Conservation (phyloP, 2,797 vertebrate genomes). For the Catostomus latipinnis region DNA sequence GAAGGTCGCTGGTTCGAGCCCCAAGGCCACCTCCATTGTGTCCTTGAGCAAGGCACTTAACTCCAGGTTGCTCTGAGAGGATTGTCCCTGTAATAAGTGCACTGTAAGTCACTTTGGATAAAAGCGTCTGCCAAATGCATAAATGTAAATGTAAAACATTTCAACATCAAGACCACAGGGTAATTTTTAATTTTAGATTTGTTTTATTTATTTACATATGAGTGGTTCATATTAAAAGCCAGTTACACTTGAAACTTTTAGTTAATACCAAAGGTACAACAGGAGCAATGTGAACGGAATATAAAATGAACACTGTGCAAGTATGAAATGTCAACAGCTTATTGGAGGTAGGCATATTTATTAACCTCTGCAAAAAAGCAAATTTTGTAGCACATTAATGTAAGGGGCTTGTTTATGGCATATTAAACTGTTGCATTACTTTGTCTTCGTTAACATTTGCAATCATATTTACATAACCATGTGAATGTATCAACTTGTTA, state of each 20-base stretch:
- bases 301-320: conserved; percentile 10
- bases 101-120: too few relatives aligned
- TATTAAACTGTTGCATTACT: conserved; percentile 24
- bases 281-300: not conserved
- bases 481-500: conserved; percentile 11
- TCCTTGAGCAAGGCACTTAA: too few relatives aligned
- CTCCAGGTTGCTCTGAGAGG: too few relatives aligned
- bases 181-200: too few relatives aligned
- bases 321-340: conserved; percentile 20
- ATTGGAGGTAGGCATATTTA: conserved; percentile 16
- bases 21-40: too few relatives aligned
- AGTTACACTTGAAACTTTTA: not conserved
- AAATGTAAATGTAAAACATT: too few relatives aligned
- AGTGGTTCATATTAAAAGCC: too few relatives aligned
- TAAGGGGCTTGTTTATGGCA: conserved; percentile 16
- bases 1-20: too few relatives aligned
- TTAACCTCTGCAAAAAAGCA: conserved; percentile 19
- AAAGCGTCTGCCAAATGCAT: too few relatives aligned
- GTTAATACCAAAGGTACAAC: not conserved
- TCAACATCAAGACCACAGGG: too few relatives aligned
- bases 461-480: conserved; percentile 1
- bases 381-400: conserved; percentile 10
- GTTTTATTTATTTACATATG: too few relatives aligned
- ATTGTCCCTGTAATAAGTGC: too few relatives aligned
- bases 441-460: conserved; percentile 10